Base-by-base conservation (phyloP, 2,888 invertebrate species). In the Gasteruption jaculator region DNA sequence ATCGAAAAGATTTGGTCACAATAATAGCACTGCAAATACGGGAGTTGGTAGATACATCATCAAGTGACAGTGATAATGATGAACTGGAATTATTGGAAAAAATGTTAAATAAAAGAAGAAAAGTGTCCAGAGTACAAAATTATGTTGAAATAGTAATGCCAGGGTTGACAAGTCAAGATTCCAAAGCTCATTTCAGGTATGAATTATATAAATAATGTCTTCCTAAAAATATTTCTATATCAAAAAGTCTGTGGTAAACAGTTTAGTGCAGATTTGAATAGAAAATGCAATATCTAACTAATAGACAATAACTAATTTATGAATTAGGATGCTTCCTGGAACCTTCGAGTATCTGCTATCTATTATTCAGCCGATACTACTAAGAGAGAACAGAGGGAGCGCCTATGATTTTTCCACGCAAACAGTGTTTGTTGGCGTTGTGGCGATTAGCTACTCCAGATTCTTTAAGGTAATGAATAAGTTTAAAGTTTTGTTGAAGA, bases 391-490 rank as follows among this genome's bases (percentile, higher is more conserved):
- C 10, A 26, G 26, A n/a, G 14, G 45, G 38, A 37, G 20, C 25
- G 27, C 37, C 38, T 11, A 45, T 32, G 32, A 32, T 45, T 38
- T 32, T 12, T 22, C 18, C 38, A 41, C 22, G 26, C 6, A 41
- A 37, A 32, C 45, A 45, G 30, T 41, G 10, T 25, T 41, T 41
- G 15, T 37, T 41, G 22, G 24, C 33, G 19, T 29, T 45, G 16
- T 45, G 41, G 45, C 37, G 45, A 41, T 16, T 45, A 29, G 45
- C 41, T 32, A 41, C 45, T 36, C 27, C 41, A 33, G 41, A 37
- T 27, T 37, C 37, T 41, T 26, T 41, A 8, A 41, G 40, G 40
- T 40, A 44, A 6, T 14, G 24, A 18, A n/a, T 32, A 10, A 39
- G 15, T 25, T 36, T 20, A 3, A 16, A n/a, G n/a, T n/a, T n/a